These are phyloP conservation scores for Dissostichus mawsoni DNA, from an alignment of 2,113 vertebrate genomes.

Conservation along the genomic window DNA sequence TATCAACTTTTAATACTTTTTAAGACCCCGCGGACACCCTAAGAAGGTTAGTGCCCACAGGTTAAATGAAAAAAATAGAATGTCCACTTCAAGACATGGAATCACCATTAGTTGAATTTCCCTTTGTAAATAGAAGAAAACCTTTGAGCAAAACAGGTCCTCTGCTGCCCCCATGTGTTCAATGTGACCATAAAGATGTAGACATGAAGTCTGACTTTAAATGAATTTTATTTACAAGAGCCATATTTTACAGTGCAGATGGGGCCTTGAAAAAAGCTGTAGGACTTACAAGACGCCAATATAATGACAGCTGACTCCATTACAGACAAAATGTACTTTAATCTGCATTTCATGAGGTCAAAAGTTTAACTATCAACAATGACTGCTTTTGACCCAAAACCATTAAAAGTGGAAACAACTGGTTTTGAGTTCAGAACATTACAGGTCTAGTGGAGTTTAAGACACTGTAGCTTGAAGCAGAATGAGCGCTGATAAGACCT, in stretches of 20 bases:
- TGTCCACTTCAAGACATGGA: no score
- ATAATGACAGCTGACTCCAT: constrained; percentile 51
- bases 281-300: constrained; percentile 20
- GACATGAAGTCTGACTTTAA: constrained; percentile 38
- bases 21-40: no score
- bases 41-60: no score
- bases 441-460: not conserved
- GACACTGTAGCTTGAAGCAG: constrained; percentile 16
- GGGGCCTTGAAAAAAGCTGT: constrained; percentile 14
- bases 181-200: not conserved
- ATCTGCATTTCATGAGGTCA: constrained; percentile 42
- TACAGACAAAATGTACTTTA: constrained; percentile 62
- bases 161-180: constrained; percentile 69
- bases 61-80: no score
- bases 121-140: no score
- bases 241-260: constrained; percentile 72
- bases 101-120: not conserved
- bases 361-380: constrained; percentile 13
- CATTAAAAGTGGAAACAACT: not conserved
- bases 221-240: constrained; percentile 81
- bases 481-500: not conserved
- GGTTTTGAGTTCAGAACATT: constrained; percentile 4
- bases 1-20: no score
- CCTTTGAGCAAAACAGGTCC: not conserved
- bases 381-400: not conserved